phyloP scores from a whole-genome alignment of 2,797 vertebrate genomes.

The Columba guinea region DNA sequence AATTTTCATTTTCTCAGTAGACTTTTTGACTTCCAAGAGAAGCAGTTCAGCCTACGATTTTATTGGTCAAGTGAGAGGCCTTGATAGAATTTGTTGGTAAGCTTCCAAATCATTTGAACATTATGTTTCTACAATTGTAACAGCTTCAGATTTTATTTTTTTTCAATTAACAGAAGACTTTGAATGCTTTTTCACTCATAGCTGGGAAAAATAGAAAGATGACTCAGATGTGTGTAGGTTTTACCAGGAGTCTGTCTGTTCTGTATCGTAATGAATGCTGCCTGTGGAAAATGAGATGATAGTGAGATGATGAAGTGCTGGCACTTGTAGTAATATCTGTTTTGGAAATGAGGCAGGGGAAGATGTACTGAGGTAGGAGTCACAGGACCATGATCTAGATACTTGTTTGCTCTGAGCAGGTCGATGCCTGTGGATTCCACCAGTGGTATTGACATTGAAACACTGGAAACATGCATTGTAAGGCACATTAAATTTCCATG shows the following conservation, averaged over 20 bases:
- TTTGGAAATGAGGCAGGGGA: neutral
- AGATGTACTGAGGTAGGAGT: neutral
- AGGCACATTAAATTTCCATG: neutral
- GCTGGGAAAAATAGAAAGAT: neutral
- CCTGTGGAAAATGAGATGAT: neutral
- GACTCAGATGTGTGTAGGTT: neutral
- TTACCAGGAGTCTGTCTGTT: neutral
- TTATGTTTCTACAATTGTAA: neutral
- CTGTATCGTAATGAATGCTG: neutral
- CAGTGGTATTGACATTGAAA: neutral
- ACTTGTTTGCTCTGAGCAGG: neutral
- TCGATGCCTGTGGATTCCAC: neutral
- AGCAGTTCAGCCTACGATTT: neutral
- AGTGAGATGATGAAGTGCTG: neutral
- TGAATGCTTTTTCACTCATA: neutral
- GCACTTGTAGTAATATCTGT: neutral
- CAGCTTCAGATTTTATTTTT: neutral
- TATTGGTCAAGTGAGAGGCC: neutral
- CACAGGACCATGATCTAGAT: neutral
- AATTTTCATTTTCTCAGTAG: neutral
- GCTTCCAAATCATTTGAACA: neutral
- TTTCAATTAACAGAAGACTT: neutral
- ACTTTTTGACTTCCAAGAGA: neutral
- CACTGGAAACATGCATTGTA: neutral
- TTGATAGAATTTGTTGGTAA: neutral